Evolutionary conservation across 2,797 vertebrate species (phyloP).

Genomic region (Crenuchus spilurus): DNA sequence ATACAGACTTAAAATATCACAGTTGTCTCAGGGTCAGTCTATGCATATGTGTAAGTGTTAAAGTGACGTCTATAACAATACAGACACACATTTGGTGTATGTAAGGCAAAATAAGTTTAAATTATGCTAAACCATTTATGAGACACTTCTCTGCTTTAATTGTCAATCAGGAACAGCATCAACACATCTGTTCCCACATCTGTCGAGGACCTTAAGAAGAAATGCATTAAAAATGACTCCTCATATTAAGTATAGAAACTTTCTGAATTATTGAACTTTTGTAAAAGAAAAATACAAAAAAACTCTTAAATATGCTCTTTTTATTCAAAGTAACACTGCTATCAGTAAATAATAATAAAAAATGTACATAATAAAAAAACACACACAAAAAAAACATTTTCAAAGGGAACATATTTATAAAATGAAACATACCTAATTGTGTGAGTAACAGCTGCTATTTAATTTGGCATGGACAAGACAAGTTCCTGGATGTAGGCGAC

Average conservation of each 20-base stretch:
- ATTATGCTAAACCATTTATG: background rate
- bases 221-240: background rate
- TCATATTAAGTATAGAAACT: background rate
- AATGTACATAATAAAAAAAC: too few relatives aligned
- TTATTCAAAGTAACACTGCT: too few relatives aligned
- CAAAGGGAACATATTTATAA: too few relatives aligned
- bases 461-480: too few relatives aligned
- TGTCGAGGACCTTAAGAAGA: background rate
- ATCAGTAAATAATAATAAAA: too few relatives aligned
- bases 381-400: too few relatives aligned
- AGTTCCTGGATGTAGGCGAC: too few relatives aligned
- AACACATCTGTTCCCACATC: constrained; percentile 10
- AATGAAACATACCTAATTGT: too few relatives aligned
- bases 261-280: background rate
- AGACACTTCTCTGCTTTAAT: constrained; percentile 7
- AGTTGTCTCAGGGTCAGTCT: background rate
- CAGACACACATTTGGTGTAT: background rate
- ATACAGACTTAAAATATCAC: background rate
- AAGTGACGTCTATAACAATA: background rate
- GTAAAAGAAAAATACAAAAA: too few relatives aligned
- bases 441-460: too few relatives aligned
- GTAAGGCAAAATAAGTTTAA: background rate
- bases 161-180: constrained; percentile 5
- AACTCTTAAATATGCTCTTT: too few relatives aligned
- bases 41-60: background rate